Conservation (phyloP, 2,888 invertebrate species). For the Acleris emargana region DNA sequence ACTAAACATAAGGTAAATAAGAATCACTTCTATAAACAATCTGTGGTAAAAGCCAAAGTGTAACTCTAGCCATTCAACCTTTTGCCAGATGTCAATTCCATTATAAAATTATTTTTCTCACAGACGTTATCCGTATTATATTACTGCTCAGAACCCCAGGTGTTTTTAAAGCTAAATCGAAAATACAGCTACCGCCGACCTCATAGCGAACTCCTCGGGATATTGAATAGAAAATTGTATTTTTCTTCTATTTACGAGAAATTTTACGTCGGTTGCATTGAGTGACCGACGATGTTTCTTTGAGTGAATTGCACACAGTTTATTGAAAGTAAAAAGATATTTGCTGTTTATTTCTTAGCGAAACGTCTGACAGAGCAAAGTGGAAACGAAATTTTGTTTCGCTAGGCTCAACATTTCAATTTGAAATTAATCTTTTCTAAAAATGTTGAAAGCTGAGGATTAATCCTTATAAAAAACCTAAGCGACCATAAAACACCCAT, state of each 20-base stretch:
- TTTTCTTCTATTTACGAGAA: slow-evolving; percentile 18
- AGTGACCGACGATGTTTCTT: slow-evolving; percentile 13
- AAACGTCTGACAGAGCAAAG: background rate
- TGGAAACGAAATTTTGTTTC: slow-evolving; percentile 4
- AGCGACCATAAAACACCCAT: slow-evolving; percentile 30
- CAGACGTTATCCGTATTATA: too few relatives aligned
- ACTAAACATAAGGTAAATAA: too few relatives aligned
- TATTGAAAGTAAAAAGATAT: slow-evolving; percentile 13
- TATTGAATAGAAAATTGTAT: slow-evolving; percentile 26
- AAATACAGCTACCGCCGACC: slow-evolving; percentile 10
- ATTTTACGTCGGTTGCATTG: slow-evolving; percentile 13
- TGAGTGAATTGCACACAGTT: slow-evolving; percentile 13
- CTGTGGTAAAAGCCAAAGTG: too few relatives aligned
- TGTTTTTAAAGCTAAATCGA: slow-evolving; percentile 17
- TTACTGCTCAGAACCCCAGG: background rate
- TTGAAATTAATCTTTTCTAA: background rate
- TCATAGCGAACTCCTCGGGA: slow-evolving; percentile 3
- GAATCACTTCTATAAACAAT: too few relatives aligned
- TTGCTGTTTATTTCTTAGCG: background rate
- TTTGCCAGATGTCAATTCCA: too few relatives aligned
- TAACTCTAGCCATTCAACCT: too few relatives aligned
- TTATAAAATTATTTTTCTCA: too few relatives aligned
- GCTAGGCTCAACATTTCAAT: slow-evolving; percentile 8
- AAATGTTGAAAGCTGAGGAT: slow-evolving; percentile 12
- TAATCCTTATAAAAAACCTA: slow-evolving; percentile 29